phyloP scores from a whole-genome alignment of 2,113 vertebrate species.

The Ictalurus furcatus region DNA sequence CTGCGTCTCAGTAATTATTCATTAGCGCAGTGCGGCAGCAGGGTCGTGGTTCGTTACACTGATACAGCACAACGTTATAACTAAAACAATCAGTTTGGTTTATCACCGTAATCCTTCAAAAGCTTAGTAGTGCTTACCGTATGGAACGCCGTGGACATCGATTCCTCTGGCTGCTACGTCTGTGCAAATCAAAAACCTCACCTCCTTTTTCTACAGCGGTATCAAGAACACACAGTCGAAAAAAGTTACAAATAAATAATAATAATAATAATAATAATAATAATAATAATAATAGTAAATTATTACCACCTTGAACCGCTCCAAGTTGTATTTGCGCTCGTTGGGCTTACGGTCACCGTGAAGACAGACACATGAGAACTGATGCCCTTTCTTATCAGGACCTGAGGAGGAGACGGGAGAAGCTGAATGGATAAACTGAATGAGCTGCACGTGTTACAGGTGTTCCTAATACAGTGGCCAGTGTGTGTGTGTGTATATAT shows the following conservation, averaged over 20 bases:
- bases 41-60: neutral
- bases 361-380: constrained; percentile 95
- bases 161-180: constrained; percentile 98
- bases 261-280: too few relatives aligned
- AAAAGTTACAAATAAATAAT: neutral
- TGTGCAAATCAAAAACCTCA: constrained; percentile 92
- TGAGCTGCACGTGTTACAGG: neutral
- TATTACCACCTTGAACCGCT: constrained; percentile 88
- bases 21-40: neutral
- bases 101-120: neutral
- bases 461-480: neutral
- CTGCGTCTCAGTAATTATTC: neutral
- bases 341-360: constrained; percentile 96
- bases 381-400: constrained; percentile 92
- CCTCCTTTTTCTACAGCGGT: constrained; percentile 83
- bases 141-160: constrained; percentile 91
- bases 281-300: neutral
- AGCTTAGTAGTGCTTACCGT: constrained; percentile 76
- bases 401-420: constrained; percentile 68
- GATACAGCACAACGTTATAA: neutral
- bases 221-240: neutral
- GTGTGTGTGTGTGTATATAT: neutral
- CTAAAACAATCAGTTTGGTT: neutral
- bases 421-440: neutral
- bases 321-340: constrained; percentile 94